phyloP scores from a whole-genome alignment of 2,888 invertebrate species.

The Alcis repandata region DNA sequence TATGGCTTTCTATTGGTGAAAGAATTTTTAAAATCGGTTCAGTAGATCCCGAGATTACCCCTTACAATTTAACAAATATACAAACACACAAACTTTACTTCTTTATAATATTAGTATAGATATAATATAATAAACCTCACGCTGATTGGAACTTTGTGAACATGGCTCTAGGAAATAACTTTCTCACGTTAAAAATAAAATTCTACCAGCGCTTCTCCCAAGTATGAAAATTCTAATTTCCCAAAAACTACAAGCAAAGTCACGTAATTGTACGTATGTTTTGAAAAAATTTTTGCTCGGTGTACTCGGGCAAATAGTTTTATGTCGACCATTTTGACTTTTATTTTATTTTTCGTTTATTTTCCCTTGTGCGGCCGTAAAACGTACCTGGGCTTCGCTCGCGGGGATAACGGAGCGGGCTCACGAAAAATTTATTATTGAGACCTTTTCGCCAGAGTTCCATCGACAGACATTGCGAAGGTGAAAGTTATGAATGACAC shows the following conservation, averaged over 20 bases:
- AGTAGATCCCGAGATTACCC: too few relatives aligned
- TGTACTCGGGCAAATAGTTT: conserved; percentile 82
- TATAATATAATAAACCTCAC: too few relatives aligned
- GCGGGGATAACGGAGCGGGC: conserved; percentile 83
- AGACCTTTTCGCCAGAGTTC: conserved; percentile 84
- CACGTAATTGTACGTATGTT: conserved; percentile 58
- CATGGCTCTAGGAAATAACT: neutral
- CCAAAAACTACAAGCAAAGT: conserved; percentile 30
- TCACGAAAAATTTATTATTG: conserved; percentile 86
- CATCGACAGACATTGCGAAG: conserved; percentile 87
- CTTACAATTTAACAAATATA: too few relatives aligned
- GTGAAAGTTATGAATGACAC: conserved; percentile 87
- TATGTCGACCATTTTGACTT: conserved; percentile 85
- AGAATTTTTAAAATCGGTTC: too few relatives aligned
- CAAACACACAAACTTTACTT: too few relatives aligned
- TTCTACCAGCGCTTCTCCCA: neutral
- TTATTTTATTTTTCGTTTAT: conserved; percentile 87
- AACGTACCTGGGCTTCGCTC: conserved; percentile 83
- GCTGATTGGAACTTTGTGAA: neutral
- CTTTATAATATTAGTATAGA: too few relatives aligned
- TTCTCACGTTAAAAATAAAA: neutral
- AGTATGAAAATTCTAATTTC: conserved; percentile 45
- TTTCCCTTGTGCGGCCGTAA: conserved; percentile 85
- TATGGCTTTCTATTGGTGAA: too few relatives aligned
- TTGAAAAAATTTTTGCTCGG: conserved; percentile 71